Evolutionary conservation across 2,113 vertebrate genomes (phyloP), one percentile per base, ranked within the genome.

Genomic region (Choloepus hoffmanni): DNA sequence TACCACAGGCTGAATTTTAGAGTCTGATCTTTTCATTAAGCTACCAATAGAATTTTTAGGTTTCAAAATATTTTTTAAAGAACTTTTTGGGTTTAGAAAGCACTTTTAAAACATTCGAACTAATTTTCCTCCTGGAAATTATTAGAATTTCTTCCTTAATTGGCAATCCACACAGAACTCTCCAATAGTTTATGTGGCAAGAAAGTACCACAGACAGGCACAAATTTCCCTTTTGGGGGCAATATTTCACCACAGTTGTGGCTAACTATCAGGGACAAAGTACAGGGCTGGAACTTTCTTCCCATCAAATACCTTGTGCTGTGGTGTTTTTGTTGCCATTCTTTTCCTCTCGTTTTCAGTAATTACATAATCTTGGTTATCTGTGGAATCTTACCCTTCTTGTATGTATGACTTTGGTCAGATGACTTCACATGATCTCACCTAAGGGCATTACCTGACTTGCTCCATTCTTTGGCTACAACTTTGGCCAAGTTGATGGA

Each of bases 111-210:
- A 86, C 4, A 72, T 60, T 82, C 81, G 63, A 73, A 18, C 1
- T 4, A 90, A 40, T 87, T 95, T 93, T 96, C 50, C 82, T 96
- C 60, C 30, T 85, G 36, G 28, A 77, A 90, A 50, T 92, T 84
- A 67, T 89, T 63, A 86, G 48, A 74, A 88, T 87, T 92, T 96
- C 28, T 84, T 93, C 65, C 81, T 84, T 70, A 85, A 73, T 40
- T 90, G 55, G 3, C 21, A 92, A 4, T 85, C 18, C 11, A 89
- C 9, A 68, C 12, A 63, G 76, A 78, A 73, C 19, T 84, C 40
- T 94, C 40, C 72, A 81, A 58, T 67, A 81, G 81, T 30, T 81
- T 82, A 33, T 90, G 3, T 72, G 13, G 50, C 50, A 65, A 93
- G 43, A 84, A 88, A 58, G 2, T n/a, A 5, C 50, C 36, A n/a